These are phyloP conservation scores for Argyresthia goedartella DNA, from an alignment of 2,888 invertebrate genomes.

Conservation along the genomic window DNA sequence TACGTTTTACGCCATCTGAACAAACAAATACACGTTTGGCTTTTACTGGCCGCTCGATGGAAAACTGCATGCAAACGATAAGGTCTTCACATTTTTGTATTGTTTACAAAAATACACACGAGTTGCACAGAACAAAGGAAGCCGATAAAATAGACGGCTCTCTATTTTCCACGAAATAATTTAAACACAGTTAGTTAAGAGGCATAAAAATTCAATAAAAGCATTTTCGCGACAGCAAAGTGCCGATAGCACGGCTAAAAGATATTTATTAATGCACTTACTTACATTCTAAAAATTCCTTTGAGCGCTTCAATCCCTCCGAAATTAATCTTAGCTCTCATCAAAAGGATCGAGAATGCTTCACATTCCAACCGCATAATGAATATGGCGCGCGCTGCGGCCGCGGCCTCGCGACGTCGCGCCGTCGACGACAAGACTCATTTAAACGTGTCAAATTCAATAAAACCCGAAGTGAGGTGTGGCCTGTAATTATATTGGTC, in stretches of 20 bases:
- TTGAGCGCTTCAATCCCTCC: slow-evolving; percentile 50
- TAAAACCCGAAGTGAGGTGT: slow-evolving; percentile 35
- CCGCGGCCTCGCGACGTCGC: neutral
- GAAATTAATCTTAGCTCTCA: slow-evolving; percentile 64
- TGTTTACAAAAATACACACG: too few relatives aligned
- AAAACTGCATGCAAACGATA: too few relatives aligned
- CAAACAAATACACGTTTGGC: too few relatives aligned
- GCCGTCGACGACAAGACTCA: slow-evolving; percentile 27
- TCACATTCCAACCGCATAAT: slow-evolving; percentile 48
- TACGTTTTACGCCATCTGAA: too few relatives aligned
- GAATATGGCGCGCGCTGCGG: slow-evolving; percentile 24
- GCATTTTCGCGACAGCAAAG: slow-evolving; percentile 49
- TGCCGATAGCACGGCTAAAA: slow-evolving; percentile 42
- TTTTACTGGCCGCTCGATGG: too few relatives aligned
- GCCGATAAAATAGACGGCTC: too few relatives aligned
- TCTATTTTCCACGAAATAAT: neutral
- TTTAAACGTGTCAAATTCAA: slow-evolving; percentile 47
- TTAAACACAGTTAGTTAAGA: slow-evolving; percentile 17
- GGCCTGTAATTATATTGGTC: slow-evolving; percentile 39
- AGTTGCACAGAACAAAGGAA: too few relatives aligned
- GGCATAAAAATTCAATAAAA: slow-evolving; percentile 59
- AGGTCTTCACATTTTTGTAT: too few relatives aligned
- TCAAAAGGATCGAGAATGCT: slow-evolving; percentile 60
- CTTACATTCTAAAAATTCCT: slow-evolving; percentile 66
- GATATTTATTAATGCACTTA: slow-evolving; percentile 67